Conservation (phyloP, 2,797 vertebrate species). For the Centropyge bicolor region DNA sequence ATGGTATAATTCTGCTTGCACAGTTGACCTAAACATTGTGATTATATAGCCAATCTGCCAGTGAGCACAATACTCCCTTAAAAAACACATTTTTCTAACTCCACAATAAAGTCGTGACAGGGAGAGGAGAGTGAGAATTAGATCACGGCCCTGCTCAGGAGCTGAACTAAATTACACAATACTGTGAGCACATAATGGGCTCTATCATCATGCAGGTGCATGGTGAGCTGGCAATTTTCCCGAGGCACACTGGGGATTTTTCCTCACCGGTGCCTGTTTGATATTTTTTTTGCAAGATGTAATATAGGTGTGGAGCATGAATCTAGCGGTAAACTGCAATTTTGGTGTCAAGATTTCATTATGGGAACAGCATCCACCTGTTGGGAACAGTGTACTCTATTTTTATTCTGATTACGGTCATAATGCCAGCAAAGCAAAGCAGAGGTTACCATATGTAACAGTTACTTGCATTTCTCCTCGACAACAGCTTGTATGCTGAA, state of each 20-base stretch:
- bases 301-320: not conserved
- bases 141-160: not conserved
- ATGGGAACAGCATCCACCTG: not conserved
- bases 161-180: constrained; percentile 15
- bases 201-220: constrained; percentile 1
- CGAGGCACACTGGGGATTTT: not conserved
- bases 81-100: not conserved
- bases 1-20: constrained; percentile 4
- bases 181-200: constrained; percentile 25
- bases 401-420: not conserved
- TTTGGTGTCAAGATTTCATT: not conserved
- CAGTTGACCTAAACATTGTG: not conserved
- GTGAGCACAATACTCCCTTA: not conserved
- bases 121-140: not conserved
- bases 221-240: constrained; percentile 19
- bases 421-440: not conserved
- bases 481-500: not conserved
- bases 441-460: constrained; percentile 1
- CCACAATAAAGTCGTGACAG: constrained; percentile 11
- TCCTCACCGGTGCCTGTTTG: not conserved
- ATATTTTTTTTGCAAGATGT: constrained; percentile 16
- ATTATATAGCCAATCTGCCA: not conserved
- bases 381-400: not conserved
- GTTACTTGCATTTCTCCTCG: not conserved
- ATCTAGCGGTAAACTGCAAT: not conserved